Conservation (phyloP, 2,888 invertebrate species). For the Andrena bicolor region DNA sequence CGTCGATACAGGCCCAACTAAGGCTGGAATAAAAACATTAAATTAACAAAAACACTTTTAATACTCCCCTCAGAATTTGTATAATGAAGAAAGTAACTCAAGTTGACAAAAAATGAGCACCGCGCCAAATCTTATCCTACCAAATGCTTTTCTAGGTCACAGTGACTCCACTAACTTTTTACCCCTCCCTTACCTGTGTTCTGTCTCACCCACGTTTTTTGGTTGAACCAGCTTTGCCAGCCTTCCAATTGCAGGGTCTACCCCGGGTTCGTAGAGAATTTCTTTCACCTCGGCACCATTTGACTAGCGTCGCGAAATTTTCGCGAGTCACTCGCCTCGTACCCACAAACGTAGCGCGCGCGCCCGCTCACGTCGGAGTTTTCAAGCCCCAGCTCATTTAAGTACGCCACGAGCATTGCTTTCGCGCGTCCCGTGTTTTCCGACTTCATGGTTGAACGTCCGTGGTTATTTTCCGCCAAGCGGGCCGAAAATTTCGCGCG, state of each 20-base stretch:
- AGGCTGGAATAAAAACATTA: no score
- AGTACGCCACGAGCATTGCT: conserved; percentile 24
- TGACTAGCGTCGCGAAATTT: conserved; percentile 27
- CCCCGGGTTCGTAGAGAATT: background rate
- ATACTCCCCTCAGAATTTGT: no score
- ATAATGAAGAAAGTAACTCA: no score
- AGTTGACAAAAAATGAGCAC: no score
- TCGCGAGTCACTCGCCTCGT: conserved; percentile 30
- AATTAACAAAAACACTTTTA: no score
- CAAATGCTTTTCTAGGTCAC: background rate
- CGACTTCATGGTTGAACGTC: conserved; percentile 36
- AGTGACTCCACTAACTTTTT: conserved; percentile 6
- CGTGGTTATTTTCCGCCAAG: conserved; percentile 35
- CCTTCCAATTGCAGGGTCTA: background rate
- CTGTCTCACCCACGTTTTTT: background rate
- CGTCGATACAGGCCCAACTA: no score
- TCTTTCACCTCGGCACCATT: conserved; percentile 11
- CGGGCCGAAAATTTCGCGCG: conserved; percentile 34
- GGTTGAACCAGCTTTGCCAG: background rate
- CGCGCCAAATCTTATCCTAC: no score
- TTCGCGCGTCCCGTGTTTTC: conserved; percentile 43
- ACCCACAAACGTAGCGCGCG: conserved; percentile 12
- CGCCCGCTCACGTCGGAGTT: conserved; percentile 26
- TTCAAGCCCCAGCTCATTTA: conserved; percentile 34
- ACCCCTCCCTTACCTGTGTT: background rate